A percentile compares a stretch with the other conserved stretches of the same genome.
Conservation (phyloP, 2,888 invertebrate species). For the Labia minor region DNA sequence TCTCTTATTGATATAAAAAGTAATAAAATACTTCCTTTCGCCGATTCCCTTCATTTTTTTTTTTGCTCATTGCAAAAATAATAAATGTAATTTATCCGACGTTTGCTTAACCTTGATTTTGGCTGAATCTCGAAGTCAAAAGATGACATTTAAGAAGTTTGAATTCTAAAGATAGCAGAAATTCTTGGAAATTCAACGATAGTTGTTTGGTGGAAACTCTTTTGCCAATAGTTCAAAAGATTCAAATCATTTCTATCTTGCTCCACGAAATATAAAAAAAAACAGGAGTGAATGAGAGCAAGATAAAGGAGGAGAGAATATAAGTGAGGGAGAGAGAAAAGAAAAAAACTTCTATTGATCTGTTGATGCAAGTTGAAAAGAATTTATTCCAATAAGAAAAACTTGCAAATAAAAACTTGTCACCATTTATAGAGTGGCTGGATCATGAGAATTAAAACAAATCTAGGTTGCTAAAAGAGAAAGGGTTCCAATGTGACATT, state of each 20-base stretch:
- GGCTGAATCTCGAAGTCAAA: not conserved
- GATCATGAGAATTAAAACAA: too few species aligned
- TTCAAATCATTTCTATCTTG: not conserved
- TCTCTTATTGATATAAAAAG: too few species aligned
- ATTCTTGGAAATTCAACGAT: not conserved
- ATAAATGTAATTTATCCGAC: conserved; percentile 1
- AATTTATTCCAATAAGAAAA: not conserved
- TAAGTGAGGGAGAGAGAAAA: not conserved
- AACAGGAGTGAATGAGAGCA: too few species aligned
- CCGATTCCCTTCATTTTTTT: too few species aligned
- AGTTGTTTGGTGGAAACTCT: conserved; percentile 2
- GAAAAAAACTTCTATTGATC: not conserved
- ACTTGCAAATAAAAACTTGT: too few species aligned
- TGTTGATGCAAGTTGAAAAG: not conserved
- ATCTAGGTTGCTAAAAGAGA: too few species aligned
- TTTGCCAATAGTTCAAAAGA: conserved; percentile 3
- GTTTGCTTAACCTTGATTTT: not conserved
- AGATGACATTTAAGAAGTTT: conserved; percentile 13
- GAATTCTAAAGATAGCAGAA: not conserved
- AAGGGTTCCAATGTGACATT: too few species aligned
- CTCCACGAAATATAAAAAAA: too few species aligned
- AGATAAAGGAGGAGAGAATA: too few species aligned
- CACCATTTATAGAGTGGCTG: too few species aligned
- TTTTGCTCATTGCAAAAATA: not conserved
- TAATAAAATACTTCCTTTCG: too few species aligned